Conservation (phyloP, 2,113 vertebrate genomes). For the Amblyornis subalaris region DNA sequence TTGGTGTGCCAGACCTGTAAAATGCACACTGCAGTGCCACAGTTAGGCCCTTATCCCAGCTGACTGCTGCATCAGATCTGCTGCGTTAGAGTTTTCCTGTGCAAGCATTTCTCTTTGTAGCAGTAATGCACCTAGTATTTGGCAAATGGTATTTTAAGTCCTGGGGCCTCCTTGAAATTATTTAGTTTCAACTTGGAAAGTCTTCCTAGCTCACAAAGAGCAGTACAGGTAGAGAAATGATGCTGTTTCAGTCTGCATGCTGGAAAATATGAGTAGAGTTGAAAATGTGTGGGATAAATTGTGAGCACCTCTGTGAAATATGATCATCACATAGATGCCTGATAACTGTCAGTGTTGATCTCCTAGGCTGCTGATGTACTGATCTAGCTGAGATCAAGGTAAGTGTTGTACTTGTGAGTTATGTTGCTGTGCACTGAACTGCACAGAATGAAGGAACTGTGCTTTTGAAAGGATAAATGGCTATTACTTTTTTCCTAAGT, state of each 20-base stretch:
- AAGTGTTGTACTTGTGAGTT: not conserved
- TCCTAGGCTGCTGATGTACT: constrained; percentile 9
- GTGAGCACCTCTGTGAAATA: constrained; percentile 18
- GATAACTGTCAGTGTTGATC: not conserved
- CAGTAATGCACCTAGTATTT: not conserved
- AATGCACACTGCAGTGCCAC: not conserved
- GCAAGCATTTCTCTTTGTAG: not conserved
- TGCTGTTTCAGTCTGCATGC: not conserved
- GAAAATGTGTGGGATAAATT: not conserved
- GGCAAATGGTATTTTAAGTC: not conserved
- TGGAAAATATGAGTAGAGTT: not conserved
- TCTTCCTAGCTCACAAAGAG: not conserved
- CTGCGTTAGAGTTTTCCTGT: not conserved
- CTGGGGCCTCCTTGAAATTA: not conserved
- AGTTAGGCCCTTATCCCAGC: not conserved
- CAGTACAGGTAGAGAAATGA: not conserved
- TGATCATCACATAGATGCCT: not conserved
- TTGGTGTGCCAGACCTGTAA: not conserved
- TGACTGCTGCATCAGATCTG: not conserved
- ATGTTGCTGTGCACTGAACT: constrained; percentile 1
- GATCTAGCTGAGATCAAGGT: not conserved
- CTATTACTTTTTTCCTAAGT: constrained; percentile 11
- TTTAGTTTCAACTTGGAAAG: not conserved
- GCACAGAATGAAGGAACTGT: not conserved
- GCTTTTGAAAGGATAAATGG: constrained; percentile 24